Conservation (phyloP, 1,140 invertebrate species). For the Lepidotrigona ventralis region DNA sequence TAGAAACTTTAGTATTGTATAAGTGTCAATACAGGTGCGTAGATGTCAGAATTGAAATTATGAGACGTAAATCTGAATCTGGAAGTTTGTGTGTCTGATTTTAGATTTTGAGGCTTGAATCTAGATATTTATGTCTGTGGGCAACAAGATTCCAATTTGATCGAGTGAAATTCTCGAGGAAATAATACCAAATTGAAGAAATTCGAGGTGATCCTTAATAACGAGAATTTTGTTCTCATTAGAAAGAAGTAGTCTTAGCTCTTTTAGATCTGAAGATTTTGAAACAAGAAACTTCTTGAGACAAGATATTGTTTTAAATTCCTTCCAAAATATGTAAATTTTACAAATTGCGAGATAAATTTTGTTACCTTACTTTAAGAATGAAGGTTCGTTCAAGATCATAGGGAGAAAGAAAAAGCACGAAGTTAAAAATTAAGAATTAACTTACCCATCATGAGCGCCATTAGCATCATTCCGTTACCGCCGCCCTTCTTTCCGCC, state of each 20-base stretch:
- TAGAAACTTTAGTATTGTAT: too few relatives aligned
- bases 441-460: slow-evolving; percentile 86
- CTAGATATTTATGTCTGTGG: background rate
- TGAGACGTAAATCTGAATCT: too few relatives aligned
- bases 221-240: background rate
- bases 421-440: background rate
- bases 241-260: background rate
- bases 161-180: background rate
- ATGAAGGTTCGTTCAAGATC: fast-evolving
- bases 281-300: background rate
- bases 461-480: slow-evolving; percentile 82
- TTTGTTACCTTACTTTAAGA: background rate
- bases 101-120: background rate
- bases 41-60: too few relatives aligned
- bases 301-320: background rate
- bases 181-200: background rate
- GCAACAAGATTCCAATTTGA: background rate
- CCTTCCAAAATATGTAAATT: background rate
- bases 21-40: too few relatives aligned
- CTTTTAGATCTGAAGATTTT: background rate
- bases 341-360: background rate
- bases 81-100: too few relatives aligned
- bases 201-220: background rate
- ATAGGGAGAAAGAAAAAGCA: background rate
- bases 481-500: slow-evolving; percentile 78